Evolutionary conservation across 2,888 invertebrate species (phyloP).

Genomic region (Apamea monoglypha): DNA sequence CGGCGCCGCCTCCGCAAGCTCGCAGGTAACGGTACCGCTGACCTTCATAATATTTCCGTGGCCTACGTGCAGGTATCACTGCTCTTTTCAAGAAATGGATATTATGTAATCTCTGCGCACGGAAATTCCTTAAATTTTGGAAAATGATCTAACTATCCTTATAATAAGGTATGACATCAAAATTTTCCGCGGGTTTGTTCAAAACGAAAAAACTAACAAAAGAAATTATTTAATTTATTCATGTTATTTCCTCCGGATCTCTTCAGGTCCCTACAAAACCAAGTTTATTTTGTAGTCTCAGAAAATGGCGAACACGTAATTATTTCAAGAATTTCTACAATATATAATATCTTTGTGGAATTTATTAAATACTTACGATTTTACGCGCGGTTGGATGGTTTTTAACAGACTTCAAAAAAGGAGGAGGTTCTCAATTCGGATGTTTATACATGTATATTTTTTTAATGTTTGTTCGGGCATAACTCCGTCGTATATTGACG

Average conservation of each 20-base stretch:
- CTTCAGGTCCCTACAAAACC: neutral
- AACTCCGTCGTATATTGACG: too few relatives aligned
- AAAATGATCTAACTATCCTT: neutral
- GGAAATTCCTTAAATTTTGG: constrained; percentile 19
- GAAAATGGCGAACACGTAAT: neutral
- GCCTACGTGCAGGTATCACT: neutral
- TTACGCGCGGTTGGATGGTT: neutral
- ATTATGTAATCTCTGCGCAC: constrained; percentile 9
- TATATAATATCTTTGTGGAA: neutral
- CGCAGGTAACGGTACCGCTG: constrained; percentile 20
- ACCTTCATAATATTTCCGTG: constrained; percentile 23
- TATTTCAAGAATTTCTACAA: neutral
- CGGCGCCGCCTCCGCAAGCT: neutral
- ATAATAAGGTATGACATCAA: neutral
- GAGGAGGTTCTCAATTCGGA: too few relatives aligned
- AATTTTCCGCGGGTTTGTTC: neutral
- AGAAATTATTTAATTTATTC: neutral
- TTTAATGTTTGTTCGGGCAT: neutral
- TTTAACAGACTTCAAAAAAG: too few relatives aligned
- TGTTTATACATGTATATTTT: too few relatives aligned
- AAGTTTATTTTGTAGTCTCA: neutral
- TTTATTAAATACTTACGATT: neutral
- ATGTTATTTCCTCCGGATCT: neutral
- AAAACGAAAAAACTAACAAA: neutral
- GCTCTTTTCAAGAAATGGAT: neutral